phyloP scores from a whole-genome alignment of 1,140 invertebrate genomes.

The Macrobrachium rosenbergii region DNA sequence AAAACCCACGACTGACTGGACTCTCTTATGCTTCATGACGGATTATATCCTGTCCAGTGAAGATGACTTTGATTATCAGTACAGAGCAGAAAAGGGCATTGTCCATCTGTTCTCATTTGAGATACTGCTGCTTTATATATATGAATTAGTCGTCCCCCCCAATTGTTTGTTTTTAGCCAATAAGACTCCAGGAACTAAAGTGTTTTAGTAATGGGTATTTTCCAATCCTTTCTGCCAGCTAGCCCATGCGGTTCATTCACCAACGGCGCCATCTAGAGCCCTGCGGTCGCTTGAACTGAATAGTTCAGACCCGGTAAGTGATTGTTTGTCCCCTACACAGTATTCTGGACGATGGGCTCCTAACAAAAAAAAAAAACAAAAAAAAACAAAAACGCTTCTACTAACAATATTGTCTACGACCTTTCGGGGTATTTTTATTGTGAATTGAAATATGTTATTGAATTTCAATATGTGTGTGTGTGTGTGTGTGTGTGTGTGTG shows the following conservation, averaged over 20 bases:
- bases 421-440: not conserved
- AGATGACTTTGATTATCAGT: too few species aligned
- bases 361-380: constrained; percentile 37
- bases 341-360: constrained; percentile 37
- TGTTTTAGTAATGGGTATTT: constrained; percentile 49
- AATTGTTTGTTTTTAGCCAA: too few species aligned
- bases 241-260: constrained; percentile 59
- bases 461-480: not conserved
- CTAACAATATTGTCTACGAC: constrained; percentile 39
- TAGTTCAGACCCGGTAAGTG: constrained; percentile 58
- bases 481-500: not conserved
- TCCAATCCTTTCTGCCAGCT: constrained; percentile 60
- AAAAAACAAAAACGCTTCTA: constrained; percentile 26
- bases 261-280: constrained; percentile 56
- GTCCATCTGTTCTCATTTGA: too few species aligned
- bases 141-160: too few species aligned
- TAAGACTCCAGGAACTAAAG: not conserved
- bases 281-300: constrained; percentile 53
- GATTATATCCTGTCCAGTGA: too few species aligned
- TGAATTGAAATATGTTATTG: not conserved
- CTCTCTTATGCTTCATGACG: too few species aligned
- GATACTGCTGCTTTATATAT: too few species aligned
- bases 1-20: too few species aligned
- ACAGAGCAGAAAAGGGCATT: too few species aligned
- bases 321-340: not conserved